Base-by-base conservation (phyloP, 1,140 invertebrate species). In the Phenacoccus solenopsis region DNA sequence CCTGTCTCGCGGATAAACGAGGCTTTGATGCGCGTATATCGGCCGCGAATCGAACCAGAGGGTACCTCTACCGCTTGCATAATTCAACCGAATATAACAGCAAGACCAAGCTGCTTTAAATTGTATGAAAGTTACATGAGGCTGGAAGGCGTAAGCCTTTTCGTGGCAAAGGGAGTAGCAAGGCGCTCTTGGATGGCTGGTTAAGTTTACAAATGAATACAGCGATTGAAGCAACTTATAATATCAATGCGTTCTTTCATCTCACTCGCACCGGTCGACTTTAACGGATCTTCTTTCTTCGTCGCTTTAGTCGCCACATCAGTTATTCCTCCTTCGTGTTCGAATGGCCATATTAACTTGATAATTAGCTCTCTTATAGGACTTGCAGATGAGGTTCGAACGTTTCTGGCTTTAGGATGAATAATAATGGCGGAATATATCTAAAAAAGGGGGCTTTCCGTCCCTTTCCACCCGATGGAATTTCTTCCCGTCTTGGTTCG, bases 361-460 rank as follows among this genome's bases (percentile, higher is more conserved):
- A 88, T 89, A 89, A 89, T 89, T 89, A 89, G 87, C 84, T 87
- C 84, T 86, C 87, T 88, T 88, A 88, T 89, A 88, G 85, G 87
- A 89, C 87, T 89, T 89, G 88, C 88, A 89, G 87, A 89, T 89
- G 87, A 89, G 88, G 22, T 64, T 82, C 64, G 49, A 49, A 28
- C 70, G 56, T 30, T 38, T 59, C 69, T 38, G 68, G 27, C 69
- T 68, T 70, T 70, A 57, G 73, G 74, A 75, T 75, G 74, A 75
- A 75, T 75, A 75, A 74, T 75, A 75, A 75, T 75, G n/a, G 74
- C 74, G 71, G 74, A 75, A 75, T 75, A 74, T 75, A 75, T 75
- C 35, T 67, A n/a, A 49, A 49, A 49, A 49, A 49, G 38, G 20
- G 38, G 38, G 38, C 38, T 49, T 49, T 49, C 21, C 59, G 69